Percentiles rank a stretch among this genome's conserved stretches.
Evolutionary conservation across 2,888 invertebrate genomes (phyloP).

Genomic region (Hypsopygia costalis): DNA sequence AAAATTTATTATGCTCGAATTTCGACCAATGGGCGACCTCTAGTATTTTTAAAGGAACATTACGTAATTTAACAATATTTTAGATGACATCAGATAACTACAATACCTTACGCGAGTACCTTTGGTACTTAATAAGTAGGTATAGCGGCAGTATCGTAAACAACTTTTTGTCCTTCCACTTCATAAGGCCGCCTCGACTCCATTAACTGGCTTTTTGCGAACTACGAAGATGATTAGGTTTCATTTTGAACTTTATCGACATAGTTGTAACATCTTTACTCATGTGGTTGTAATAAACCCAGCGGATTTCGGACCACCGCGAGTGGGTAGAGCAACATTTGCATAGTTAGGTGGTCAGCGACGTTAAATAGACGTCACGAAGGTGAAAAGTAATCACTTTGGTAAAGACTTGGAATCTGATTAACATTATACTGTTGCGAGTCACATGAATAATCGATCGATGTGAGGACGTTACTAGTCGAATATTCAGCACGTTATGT

Average conservation of each 20-base stretch:
- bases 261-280: no score
- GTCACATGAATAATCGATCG: no score
- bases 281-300: conserved; percentile 6
- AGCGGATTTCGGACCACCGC: conserved; percentile 8
- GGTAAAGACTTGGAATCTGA: no score
- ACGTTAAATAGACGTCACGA: neutral
- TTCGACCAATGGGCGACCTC: no score
- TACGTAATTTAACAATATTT: no score
- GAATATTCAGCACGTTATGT: no score
- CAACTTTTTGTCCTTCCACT: conserved; percentile 39
- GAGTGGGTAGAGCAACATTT: conserved; percentile 4
- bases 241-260: conserved; percentile 9
- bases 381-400: neutral
- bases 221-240: conserved; percentile 1
- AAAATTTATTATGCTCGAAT: no score
- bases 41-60: no score
- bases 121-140: conserved; percentile 16
- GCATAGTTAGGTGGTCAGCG: neutral
- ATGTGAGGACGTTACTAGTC: no score
- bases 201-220: conserved; percentile 16
- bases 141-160: conserved; percentile 29
- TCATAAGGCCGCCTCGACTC: conserved; percentile 16
- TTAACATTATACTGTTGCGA: no score
- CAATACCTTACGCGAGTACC: conserved; percentile 7
- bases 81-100: conserved; percentile 19